Evolutionary conservation across 2,113 vertebrate genomes (phyloP).

Genomic region (Rhombomys opimus): DNA sequence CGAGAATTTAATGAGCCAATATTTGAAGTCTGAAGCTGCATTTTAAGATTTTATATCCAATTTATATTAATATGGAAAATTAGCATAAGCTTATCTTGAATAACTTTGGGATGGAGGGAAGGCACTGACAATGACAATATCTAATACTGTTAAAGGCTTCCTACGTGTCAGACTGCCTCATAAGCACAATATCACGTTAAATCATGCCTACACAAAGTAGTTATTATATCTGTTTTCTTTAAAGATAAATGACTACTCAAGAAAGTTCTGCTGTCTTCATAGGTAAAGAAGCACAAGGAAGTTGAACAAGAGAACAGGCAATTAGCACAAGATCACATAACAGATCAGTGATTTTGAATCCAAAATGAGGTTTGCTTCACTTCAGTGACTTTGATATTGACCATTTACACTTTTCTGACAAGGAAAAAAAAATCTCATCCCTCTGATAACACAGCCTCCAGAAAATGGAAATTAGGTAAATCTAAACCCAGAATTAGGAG

Average conservation of each 20-base stretch:
- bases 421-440: background rate
- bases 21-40: background rate
- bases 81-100: background rate
- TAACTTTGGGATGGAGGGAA: background rate
- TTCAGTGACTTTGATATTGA: background rate
- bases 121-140: background rate
- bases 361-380: background rate
- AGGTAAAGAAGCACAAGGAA: background rate
- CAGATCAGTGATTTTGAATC: background rate
- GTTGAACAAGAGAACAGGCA: background rate
- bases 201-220: background rate
- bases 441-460: background rate
- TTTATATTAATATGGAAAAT: background rate
- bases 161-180: background rate
- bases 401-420: background rate
- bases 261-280: background rate
- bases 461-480: background rate
- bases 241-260: background rate
- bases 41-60: background rate
- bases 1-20: background rate
- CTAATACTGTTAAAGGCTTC: background rate
- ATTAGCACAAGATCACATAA: background rate
- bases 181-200: background rate
- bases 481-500: background rate
- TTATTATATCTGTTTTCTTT: background rate